Evolutionary conservation across 2,888 invertebrate species (phyloP).

Genomic region (Trichacis sp.): DNA sequence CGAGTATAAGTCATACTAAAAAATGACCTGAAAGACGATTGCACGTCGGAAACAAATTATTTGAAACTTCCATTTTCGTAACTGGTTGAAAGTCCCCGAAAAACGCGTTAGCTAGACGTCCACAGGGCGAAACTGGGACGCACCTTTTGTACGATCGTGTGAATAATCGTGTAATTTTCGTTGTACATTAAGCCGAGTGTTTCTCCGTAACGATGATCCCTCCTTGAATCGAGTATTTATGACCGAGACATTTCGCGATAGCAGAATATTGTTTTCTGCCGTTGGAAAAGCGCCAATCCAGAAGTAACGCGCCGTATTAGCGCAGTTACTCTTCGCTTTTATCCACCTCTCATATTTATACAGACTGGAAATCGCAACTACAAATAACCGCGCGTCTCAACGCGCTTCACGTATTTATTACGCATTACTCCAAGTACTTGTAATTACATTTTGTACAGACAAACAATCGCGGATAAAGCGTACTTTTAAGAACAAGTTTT

Average conservation of each 20-base stretch:
- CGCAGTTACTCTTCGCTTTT: too few relatives aligned
- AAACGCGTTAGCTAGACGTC: constrained; percentile 14
- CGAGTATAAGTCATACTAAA: too few relatives aligned
- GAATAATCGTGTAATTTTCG: constrained; percentile 5
- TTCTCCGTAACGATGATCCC: constrained; percentile 17
- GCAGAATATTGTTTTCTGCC: neutral
- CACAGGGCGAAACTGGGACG: constrained; percentile 20
- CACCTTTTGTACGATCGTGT: constrained; percentile 1
- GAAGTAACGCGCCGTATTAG: too few relatives aligned
- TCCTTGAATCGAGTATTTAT: neutral
- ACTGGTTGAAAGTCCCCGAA: neutral
- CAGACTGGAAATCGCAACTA: constrained; percentile 35
- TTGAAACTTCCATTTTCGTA: too few relatives aligned
- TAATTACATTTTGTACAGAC: constrained; percentile 1
- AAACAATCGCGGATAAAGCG: neutral
- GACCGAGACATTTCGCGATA: neutral
- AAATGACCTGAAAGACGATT: too few relatives aligned
- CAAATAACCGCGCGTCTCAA: neutral
- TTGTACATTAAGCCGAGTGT: constrained; percentile 16
- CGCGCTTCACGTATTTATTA: too few relatives aligned
- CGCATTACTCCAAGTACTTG: too few relatives aligned
- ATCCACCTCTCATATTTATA: constrained; percentile 31
- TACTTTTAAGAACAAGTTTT: neutral
- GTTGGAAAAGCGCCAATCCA: neutral
- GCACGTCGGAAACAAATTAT: too few relatives aligned